A percentile compares a stretch with the other conserved stretches of the same genome.
These are phyloP conservation scores for Syritta pipiens DNA, from an alignment of 2,888 invertebrate genomes.

Conservation along the genomic window DNA sequence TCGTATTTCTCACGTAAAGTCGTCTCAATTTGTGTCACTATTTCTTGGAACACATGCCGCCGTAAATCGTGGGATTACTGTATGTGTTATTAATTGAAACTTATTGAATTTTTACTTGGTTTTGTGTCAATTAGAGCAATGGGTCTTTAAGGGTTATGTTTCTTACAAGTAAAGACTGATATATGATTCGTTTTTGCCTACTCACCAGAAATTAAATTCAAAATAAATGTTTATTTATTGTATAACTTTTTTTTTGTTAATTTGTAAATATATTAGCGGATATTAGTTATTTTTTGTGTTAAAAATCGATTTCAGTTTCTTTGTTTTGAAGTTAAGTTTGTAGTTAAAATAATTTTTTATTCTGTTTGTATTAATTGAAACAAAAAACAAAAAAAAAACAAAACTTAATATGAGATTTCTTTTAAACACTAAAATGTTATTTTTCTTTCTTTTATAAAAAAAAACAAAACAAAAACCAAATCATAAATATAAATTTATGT, in stretches of 20 bases:
- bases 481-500: slow-evolving; percentile 6
- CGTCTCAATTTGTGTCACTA: too few species aligned
- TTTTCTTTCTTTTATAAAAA: slow-evolving; percentile 32
- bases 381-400: slow-evolving; percentile 19
- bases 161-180: too few species aligned
- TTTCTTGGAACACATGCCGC: too few species aligned
- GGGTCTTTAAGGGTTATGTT: too few species aligned
- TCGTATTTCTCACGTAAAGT: too few species aligned
- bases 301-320: not conserved
- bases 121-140: too few species aligned
- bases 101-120: too few species aligned
- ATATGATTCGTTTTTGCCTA: not conserved
- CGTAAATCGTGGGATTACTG: too few species aligned
- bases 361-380: slow-evolving; percentile 24
- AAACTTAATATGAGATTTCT: not conserved
- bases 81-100: too few species aligned
- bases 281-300: slow-evolving; percentile 2
- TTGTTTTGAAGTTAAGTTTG: slow-evolving; percentile 36
- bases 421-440: slow-evolving; percentile 9
- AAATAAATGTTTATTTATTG: not conserved
- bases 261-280: slow-evolving; percentile 57
- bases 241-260: slow-evolving; percentile 4
- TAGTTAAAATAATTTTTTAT: slow-evolving; percentile 22
- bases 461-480: not conserved
- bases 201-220: not conserved